phyloP scores from a whole-genome alignment of 2,888 invertebrate species.

The Eurytoma californica region DNA sequence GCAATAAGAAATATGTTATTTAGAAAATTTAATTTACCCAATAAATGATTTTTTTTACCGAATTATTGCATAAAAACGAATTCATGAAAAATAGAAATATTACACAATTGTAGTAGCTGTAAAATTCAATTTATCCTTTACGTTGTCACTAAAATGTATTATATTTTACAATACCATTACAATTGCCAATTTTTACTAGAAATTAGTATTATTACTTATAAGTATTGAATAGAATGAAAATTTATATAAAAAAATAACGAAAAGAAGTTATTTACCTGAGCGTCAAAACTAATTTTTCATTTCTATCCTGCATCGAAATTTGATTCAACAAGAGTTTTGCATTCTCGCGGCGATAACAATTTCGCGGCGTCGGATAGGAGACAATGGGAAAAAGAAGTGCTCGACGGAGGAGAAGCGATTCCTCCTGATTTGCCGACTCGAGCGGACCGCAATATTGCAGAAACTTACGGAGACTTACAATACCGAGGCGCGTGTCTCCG shows the following conservation, averaged over 20 bases:
- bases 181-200: no score
- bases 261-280: constrained; percentile 1
- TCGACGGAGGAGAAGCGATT: constrained; percentile 64
- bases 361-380: neutral
- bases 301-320: constrained; percentile 20
- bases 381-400: constrained; percentile 56
- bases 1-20: no score
- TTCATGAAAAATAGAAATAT: no score
- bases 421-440: constrained; percentile 66
- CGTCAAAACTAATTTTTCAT: neutral
- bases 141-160: no score
- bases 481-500: constrained; percentile 59
- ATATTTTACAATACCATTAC: no score
- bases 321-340: constrained; percentile 49
- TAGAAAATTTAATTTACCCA: no score
- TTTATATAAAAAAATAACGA: neutral
- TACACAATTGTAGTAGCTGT: no score
- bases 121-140: no score
- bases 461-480: constrained; percentile 55
- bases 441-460: constrained; percentile 67
- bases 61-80: no score
- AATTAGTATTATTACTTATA: no score
- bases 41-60: no score
- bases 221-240: no score
- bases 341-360: constrained; percentile 53